These are phyloP conservation scores for Cryptus armator DNA, from an alignment of 2,888 invertebrate species.

Conservation along the genomic window DNA sequence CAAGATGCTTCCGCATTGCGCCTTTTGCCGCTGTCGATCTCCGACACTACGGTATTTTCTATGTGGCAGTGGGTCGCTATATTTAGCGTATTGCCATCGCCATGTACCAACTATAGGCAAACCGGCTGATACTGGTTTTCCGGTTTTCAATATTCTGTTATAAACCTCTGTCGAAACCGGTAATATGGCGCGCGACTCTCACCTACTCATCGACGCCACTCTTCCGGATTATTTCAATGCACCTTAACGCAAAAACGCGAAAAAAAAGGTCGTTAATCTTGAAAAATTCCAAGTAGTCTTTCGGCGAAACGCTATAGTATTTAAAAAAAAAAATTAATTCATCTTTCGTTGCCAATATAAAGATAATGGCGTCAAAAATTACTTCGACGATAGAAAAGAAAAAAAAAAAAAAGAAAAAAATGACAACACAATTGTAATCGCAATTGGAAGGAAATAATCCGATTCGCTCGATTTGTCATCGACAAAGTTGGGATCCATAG, in stretches of 20 bases:
- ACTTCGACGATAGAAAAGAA: too few species aligned
- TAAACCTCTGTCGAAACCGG: slow-evolving; percentile 17
- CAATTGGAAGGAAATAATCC: background rate
- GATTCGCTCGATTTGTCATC: background rate
- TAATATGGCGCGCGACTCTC: slow-evolving; percentile 3
- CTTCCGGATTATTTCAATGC: background rate
- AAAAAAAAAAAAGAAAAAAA: background rate
- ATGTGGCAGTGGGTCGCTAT: slow-evolving; percentile 29
- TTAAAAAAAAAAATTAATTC: too few species aligned
- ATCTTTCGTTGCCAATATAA: too few species aligned
- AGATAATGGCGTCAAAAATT: too few species aligned
- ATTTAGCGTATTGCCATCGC: slow-evolving; percentile 16
- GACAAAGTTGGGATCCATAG: background rate
- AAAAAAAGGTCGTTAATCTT: background rate
- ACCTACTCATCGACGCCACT: background rate
- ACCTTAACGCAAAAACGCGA: background rate
- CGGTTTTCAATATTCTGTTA: slow-evolving; percentile 8
- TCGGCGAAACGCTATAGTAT: too few species aligned
- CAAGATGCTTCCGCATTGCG: slow-evolving; percentile 30
- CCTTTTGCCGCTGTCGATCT: slow-evolving; percentile 8
- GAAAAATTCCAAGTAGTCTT: too few species aligned
- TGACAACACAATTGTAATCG: background rate
- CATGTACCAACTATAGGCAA: background rate
- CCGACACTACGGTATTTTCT: slow-evolving; percentile 12
- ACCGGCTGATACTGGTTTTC: slow-evolving; percentile 12